Evolutionary conservation across 2,113 vertebrate genomes (phyloP), one percentile per base, ranked within the genome.

Genomic region (Gadus macrocephalus): DNA sequence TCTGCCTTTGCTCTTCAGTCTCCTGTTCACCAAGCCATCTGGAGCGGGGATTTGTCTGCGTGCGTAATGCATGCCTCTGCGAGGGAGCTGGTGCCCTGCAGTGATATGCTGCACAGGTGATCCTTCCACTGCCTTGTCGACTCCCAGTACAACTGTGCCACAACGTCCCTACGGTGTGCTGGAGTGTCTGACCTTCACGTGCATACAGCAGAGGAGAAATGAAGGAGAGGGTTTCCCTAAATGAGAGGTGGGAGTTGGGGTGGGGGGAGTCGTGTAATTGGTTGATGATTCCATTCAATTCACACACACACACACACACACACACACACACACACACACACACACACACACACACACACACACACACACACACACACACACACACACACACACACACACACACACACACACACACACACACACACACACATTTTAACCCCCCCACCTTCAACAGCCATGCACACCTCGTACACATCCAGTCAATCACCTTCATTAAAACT

Each of bases 181-280:
- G 53, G 61, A 67, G 77, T 80, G 72, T 86, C 78, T 89, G 86
- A 90, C 88, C 86, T 90, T 91, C 83, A 80, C 67, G 81, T 80
- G 65, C 66, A 69, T 20, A 72, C 70, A 73, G 53, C 72, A 72
- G 49, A 75, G 68, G 55, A 31, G 70, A 53, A 66, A 35, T 65
- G 65, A 62, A 53, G 64, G 64, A 42, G 59, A 69, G 73, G 62
- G 74, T 56, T 86, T 85, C 80, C 74, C 75, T 78, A 79, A 78
- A 70, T 73, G 69, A 77, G 71, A 68, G 62, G 73, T 75, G 69
- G 78, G 71, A 67, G 62, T 75, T 58, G 55, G 1, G 15, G 55
- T 1, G 16, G 55, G 55, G 15, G 55, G 63, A 58, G 73, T 77
- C 72, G 83, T 89, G 89, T 89, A 89, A 90, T 71, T 73, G 82